phyloP scores from a whole-genome alignment of 1,140 invertebrate species.

The Bombus vancouverensis region DNA sequence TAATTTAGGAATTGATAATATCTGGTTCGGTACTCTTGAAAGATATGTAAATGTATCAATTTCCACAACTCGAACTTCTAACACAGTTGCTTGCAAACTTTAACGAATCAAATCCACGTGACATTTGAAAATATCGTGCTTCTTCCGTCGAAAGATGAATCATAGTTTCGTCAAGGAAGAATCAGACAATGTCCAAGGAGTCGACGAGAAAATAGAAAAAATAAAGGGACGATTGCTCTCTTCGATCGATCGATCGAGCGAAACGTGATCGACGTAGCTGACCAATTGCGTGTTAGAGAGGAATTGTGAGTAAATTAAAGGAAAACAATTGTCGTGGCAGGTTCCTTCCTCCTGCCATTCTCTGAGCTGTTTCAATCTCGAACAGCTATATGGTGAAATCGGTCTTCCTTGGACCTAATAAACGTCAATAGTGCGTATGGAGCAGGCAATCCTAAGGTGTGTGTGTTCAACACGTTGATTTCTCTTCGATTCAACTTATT shows the following conservation, averaged over 20 bases:
- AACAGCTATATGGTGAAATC: conserved; percentile 9
- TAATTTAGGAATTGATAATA: too few relatives aligned
- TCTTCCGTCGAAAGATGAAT: background rate
- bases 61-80: too few relatives aligned
- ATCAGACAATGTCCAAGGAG: background rate
- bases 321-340: conserved; percentile 62
- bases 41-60: too few relatives aligned
- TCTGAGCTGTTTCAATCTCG: conserved; percentile 30
- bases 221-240: background rate
- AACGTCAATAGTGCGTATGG: conserved; percentile 39
- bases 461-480: conserved; percentile 4
- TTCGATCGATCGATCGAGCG: conserved; percentile 35
- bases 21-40: too few relatives aligned
- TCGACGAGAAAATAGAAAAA: background rate
- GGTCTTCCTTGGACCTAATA: conserved; percentile 35
- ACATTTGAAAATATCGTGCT: background rate
- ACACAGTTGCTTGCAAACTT: background rate
- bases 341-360: background rate
- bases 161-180: background rate
- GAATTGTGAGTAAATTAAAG: conserved; percentile 62
- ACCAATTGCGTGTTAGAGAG: conserved; percentile 37
- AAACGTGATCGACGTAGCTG: conserved; percentile 58
- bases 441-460: background rate
- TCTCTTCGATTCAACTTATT: conserved; percentile 20
- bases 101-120: background rate